A percentile compares a stretch with the other conserved stretches of the same genome.
phyloP scores from a whole-genome alignment of 2,888 invertebrate genomes.

The Lasius fuliginosus region DNA sequence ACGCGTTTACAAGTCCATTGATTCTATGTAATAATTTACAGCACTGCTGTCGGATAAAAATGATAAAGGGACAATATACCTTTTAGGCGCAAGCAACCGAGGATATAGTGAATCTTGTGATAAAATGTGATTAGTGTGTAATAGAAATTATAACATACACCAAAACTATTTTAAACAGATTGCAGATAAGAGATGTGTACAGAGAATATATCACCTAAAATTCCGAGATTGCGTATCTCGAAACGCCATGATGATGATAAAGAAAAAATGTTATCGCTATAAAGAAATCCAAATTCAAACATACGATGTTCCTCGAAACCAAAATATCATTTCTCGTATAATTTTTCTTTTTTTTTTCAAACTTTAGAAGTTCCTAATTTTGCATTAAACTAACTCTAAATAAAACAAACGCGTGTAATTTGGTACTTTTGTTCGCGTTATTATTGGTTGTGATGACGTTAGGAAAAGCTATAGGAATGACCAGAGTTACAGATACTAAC shows the following conservation, averaged over 20 bases:
- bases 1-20: constrained; percentile 17
- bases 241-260: not conserved
- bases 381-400: not conserved
- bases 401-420: constrained; percentile 8
- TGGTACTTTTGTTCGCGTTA: not conserved
- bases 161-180: constrained; percentile 28
- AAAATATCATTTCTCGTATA: not conserved
- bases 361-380: too few relatives aligned
- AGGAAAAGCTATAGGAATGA: not conserved
- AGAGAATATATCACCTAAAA: constrained; percentile 7
- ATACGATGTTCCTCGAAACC: not conserved
- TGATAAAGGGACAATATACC: constrained; percentile 22
- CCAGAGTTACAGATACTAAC: constrained; percentile 49
- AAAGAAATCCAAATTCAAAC: constrained; percentile 4
- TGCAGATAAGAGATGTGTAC: not conserved
- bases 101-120: constrained; percentile 1
- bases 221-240: constrained; percentile 14
- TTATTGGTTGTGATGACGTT: not conserved
- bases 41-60: constrained; percentile 7
- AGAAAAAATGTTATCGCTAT: not conserved
- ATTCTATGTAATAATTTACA: constrained; percentile 30
- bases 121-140: constrained; percentile 1
- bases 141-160: constrained; percentile 30
- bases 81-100: constrained; percentile 31
- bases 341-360: not conserved